Percentiles rank a stretch among this genome's conserved stretches.
Conservation (phyloP, 2,113 vertebrate species). For the Kryptolebias marmoratus region DNA sequence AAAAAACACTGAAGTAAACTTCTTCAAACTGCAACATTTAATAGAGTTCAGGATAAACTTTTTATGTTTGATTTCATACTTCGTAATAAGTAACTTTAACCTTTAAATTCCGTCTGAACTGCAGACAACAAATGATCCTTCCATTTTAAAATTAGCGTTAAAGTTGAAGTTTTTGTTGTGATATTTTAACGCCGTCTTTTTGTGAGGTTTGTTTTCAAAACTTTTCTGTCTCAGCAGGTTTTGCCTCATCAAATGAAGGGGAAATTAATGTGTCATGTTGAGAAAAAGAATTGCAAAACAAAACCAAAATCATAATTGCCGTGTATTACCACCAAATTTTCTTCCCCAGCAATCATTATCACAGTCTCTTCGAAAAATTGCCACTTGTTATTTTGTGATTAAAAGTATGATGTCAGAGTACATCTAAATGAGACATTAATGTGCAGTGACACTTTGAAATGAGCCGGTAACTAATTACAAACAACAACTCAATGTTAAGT, state of each 20-base stretch:
- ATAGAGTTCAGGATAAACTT: no score
- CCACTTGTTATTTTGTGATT: slow-evolving; percentile 10
- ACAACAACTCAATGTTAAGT: slow-evolving; percentile 40
- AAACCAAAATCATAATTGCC: background rate
- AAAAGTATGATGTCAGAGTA: slow-evolving; percentile 21
- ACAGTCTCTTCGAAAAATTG: background rate
- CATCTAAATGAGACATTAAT: slow-evolving; percentile 32
- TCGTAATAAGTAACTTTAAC: no score
- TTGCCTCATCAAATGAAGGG: background rate
- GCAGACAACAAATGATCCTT: no score
- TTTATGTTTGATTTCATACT: no score
- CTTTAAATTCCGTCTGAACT: no score
- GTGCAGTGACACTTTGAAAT: slow-evolving; percentile 26
- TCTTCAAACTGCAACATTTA: no score
- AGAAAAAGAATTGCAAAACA: background rate
- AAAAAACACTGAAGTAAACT: no score
- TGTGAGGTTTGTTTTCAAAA: background rate
- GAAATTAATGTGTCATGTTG: background rate
- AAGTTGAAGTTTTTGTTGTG: background rate
- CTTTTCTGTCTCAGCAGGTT: background rate
- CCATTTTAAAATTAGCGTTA: background rate
- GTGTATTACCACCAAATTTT: slow-evolving; percentile 4
- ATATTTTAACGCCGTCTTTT: background rate
- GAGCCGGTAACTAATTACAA: slow-evolving; percentile 35
- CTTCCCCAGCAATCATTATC: background rate